Conservation (phyloP, 2,113 vertebrate species). For the Ia io region DNA sequence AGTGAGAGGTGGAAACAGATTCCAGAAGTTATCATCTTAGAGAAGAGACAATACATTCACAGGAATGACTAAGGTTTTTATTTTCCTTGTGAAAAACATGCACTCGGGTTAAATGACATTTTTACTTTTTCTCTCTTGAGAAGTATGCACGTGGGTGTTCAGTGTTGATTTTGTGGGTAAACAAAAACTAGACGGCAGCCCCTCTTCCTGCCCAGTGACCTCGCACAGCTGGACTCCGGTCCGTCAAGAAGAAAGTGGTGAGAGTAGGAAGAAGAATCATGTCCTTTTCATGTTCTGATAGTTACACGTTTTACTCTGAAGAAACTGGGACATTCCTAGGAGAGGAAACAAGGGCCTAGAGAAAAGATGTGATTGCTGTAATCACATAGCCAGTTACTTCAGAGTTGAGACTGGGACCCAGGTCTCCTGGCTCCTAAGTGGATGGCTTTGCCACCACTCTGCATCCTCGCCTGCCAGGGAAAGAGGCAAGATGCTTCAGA, state of each 20-base stretch:
- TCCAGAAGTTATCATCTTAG: not conserved
- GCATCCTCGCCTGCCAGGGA: not conserved
- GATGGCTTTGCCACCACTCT: not conserved
- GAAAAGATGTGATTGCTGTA: not conserved
- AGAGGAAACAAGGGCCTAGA: not conserved
- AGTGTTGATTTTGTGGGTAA: not conserved
- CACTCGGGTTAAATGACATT: not conserved
- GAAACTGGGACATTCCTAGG: not conserved
- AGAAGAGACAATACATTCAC: not conserved
- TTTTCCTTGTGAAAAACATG: not conserved
- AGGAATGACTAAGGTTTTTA: not conserved
- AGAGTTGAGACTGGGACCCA: no score
- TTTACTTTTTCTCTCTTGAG: not conserved
- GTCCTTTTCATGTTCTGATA: not conserved
- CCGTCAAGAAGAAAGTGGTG: not conserved
- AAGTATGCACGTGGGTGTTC: not conserved
- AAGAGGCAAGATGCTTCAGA: not conserved
- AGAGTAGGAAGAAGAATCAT: not conserved
- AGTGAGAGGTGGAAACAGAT: not conserved
- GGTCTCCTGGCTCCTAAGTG: not conserved
- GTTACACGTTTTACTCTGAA: not conserved
- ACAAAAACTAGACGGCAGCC: not conserved
- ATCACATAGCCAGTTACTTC: not conserved
- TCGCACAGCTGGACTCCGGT: not conserved
- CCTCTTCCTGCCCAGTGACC: not conserved